Conservation (phyloP, 2,797 vertebrate genomes). For the Coluber constrictor region DNA sequence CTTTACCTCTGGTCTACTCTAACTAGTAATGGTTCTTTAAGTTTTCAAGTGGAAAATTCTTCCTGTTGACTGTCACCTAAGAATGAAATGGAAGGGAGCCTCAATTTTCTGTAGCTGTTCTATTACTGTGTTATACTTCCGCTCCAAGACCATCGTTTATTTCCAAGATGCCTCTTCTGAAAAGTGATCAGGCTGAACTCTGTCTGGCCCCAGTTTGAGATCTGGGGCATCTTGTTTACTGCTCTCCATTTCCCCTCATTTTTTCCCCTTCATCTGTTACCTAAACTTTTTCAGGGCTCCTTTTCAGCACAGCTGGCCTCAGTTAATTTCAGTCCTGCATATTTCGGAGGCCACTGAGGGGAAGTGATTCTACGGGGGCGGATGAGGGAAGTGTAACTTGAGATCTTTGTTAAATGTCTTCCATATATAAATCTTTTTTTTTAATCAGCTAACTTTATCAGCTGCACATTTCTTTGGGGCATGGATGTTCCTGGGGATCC, state of each 20-base stretch:
- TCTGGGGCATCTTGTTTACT: background rate
- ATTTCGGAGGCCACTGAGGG: background rate
- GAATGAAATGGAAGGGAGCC: background rate
- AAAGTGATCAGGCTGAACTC: background rate
- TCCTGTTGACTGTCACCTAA: background rate
- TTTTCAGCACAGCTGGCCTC: conserved; percentile 16
- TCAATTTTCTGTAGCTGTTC: background rate
- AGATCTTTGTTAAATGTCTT: background rate
- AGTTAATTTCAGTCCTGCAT: background rate
- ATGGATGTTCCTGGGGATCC: background rate
- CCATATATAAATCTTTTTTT: conserved; percentile 2
- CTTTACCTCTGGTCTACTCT: background rate
- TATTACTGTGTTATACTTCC: background rate
- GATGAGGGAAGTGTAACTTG: background rate
- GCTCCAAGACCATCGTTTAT: background rate
- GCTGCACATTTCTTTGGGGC: background rate
- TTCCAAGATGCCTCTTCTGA: background rate
- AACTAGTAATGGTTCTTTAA: background rate
- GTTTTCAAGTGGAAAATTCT: background rate
- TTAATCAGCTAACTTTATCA: background rate
- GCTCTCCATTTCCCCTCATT: background rate
- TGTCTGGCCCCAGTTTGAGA: background rate
- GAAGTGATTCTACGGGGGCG: background rate
- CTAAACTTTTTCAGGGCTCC: background rate
- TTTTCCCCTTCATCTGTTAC: background rate